Percentiles rank a stretch among this genome's conserved stretches.
Evolutionary conservation across 2,113 vertebrate genomes (phyloP).

Genomic region (Anguilla rostrata): DNA sequence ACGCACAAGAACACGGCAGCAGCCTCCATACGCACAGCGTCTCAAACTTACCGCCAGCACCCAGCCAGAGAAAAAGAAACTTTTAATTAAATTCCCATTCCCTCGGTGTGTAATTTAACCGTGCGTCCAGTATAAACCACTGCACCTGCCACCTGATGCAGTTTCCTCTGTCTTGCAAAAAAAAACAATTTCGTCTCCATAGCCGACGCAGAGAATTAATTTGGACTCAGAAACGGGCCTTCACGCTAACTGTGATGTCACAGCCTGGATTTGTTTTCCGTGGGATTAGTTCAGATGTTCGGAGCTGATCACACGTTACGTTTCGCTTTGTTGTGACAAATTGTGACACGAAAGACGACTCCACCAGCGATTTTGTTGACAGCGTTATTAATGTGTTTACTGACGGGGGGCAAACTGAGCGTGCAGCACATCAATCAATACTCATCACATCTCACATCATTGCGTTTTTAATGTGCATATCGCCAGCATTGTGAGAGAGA

Average conservation of each 20-base stretch:
- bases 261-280: background rate
- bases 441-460: background rate
- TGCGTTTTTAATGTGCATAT: background rate
- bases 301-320: background rate
- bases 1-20: background rate
- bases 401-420: background rate
- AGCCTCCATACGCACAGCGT: background rate
- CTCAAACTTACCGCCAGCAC: constrained; percentile 12
- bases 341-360: background rate
- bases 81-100: constrained; percentile 35
- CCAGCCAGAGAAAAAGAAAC: constrained; percentile 9
- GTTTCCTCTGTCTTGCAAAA: background rate
- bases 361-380: background rate
- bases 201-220: background rate
- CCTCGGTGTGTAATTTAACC: constrained; percentile 2
- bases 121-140: background rate
- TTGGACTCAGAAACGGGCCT: background rate
- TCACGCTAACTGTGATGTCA: background rate
- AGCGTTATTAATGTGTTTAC: background rate
- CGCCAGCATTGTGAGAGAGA: background rate
- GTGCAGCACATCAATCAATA: constrained; percentile 2
- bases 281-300: background rate
- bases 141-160: background rate
- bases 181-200: background rate
- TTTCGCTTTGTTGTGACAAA: background rate